These are phyloP conservation scores for Myotis vivesi DNA, from an alignment of 2,797 vertebrate genomes.

Conservation along the genomic window DNA sequence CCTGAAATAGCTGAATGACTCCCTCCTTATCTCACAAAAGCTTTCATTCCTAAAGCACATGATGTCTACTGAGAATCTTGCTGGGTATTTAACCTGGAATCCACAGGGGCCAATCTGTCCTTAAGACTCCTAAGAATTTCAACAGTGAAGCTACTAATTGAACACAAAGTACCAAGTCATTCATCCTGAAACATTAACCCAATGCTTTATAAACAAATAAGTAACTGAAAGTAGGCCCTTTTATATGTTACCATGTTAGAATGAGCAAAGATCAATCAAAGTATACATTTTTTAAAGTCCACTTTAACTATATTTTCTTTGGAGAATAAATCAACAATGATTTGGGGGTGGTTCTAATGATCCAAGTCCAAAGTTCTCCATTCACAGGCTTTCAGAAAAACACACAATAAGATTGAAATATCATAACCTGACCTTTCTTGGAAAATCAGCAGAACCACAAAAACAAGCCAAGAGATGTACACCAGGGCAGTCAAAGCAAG, in stretches of 20 bases:
- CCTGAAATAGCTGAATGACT: neutral
- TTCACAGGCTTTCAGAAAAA: neutral
- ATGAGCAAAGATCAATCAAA: neutral
- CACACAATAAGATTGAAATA: neutral
- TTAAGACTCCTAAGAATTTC: neutral
- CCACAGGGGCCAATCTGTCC: neutral
- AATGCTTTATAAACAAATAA: constrained; percentile 5
- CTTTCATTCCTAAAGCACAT: neutral
- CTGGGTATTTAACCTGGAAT: neutral
- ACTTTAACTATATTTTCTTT: neutral
- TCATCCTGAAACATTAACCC: constrained; percentile 29
- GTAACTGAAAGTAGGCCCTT: neutral
- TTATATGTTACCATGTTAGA: neutral
- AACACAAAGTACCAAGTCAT: neutral
- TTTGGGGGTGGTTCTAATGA: neutral
- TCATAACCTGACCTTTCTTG: neutral
- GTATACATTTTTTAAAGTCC: neutral
- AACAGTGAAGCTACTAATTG: neutral
- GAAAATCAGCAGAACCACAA: neutral
- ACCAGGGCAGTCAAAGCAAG: neutral
- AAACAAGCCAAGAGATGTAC: neutral
- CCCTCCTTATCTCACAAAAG: constrained; percentile 18
- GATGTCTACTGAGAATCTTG: neutral
- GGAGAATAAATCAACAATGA: constrained; percentile 4
- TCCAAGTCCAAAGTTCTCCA: neutral